Evolutionary conservation across 2,888 invertebrate species (phyloP).

Genomic region (Oscheius sp.): DNA sequence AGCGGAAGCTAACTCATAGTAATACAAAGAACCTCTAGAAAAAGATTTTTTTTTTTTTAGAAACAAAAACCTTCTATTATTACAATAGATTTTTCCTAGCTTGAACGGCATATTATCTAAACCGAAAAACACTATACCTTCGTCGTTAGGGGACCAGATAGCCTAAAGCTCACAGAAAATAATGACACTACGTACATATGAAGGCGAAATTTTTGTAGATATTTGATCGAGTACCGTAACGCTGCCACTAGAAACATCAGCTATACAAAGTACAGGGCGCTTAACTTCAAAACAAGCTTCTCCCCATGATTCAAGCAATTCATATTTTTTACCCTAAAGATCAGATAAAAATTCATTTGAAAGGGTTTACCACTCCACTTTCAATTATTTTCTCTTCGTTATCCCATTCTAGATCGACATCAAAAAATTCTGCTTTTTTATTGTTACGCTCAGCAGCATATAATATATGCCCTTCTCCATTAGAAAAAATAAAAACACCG

Average conservation of each 20-base stretch:
- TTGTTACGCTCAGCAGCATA: conserved; percentile 63
- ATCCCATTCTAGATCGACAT: conserved; percentile 65
- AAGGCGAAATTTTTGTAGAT: conserved; percentile 56
- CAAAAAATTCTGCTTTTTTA: conserved; percentile 62
- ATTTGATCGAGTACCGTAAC: conserved; percentile 55
- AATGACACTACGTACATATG: conserved; percentile 35
- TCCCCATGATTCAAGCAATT: conserved; percentile 62
- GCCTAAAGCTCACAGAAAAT: conserved; percentile 44
- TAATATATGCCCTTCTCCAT: conserved; percentile 63
- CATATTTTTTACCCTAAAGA: conserved; percentile 65
- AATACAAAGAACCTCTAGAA: conserved; percentile 58
- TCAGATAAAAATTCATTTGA: background rate
- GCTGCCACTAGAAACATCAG: conserved; percentile 54
- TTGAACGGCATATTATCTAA: conserved; percentile 55
- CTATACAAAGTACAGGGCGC: conserved; percentile 64
- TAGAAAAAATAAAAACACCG: conserved; percentile 60
- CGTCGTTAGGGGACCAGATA: conserved; percentile 66
- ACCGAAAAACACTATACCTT: conserved; percentile 67
- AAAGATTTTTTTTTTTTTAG: background rate
- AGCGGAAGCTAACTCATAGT: conserved; percentile 56
- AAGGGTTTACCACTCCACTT: conserved; percentile 49
- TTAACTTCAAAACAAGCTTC: conserved; percentile 61
- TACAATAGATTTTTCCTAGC: conserved; percentile 65
- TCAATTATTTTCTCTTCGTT: conserved; percentile 62
- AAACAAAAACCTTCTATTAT: conserved; percentile 50